Percentiles rank a stretch among this genome's conserved stretches.
These are phyloP conservation scores for Aelia acuminata DNA, from an alignment of 2,888 invertebrate species.

Conservation along the genomic window DNA sequence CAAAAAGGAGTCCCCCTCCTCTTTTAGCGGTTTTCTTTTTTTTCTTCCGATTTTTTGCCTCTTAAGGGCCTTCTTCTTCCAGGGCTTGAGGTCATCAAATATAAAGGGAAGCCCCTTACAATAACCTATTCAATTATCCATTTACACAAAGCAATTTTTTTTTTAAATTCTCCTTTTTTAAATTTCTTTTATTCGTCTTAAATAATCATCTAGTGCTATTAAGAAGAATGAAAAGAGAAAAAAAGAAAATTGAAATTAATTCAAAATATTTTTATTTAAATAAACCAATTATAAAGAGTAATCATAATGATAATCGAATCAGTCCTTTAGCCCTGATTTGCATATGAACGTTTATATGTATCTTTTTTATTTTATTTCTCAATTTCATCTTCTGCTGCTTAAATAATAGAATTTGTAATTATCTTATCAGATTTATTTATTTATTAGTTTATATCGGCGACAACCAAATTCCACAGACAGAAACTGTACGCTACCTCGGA, in stretches of 20 bases:
- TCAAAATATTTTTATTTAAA: too few relatives aligned
- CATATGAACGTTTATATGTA: too few relatives aligned
- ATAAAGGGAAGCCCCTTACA: background rate
- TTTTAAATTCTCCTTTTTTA: background rate
- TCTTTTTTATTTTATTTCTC: too few relatives aligned
- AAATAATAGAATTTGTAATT: too few relatives aligned
- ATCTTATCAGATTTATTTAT: too few relatives aligned
- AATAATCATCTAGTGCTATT: background rate
- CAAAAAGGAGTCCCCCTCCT: background rate
- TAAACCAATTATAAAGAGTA: too few relatives aligned
- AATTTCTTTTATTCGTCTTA: background rate
- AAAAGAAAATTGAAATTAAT: background rate
- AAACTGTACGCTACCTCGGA: too few relatives aligned
- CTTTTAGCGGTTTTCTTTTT: constrained; percentile 26
- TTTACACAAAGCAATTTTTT: background rate
- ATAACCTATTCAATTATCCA: constrained; percentile 30
- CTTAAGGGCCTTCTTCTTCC: background rate
- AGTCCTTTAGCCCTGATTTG: too few relatives aligned
- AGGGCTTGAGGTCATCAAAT: constrained; percentile 9
- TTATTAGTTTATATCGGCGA: too few relatives aligned
- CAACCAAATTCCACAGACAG: too few relatives aligned
- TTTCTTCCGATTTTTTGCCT: background rate
- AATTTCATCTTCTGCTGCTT: too few relatives aligned
- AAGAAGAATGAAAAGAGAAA: background rate
- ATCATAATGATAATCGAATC: too few relatives aligned